Evolutionary conservation across 2,888 invertebrate genomes (phyloP).

Genomic region (Agonum fuliginosum): DNA sequence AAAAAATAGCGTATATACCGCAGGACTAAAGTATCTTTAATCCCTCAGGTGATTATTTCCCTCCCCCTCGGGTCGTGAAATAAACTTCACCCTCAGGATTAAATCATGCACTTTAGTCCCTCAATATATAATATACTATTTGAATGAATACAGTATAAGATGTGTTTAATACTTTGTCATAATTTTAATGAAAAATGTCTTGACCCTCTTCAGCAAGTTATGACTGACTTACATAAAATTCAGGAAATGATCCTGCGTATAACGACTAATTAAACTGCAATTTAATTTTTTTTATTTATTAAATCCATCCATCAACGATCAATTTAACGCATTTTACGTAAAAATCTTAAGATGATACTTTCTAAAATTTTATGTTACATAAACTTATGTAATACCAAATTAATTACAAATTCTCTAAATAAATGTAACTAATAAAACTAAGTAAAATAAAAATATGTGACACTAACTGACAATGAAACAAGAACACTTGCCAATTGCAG

Average conservation of each 20-base stretch:
- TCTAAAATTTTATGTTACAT: constrained; percentile 27
- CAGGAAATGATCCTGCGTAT: constrained; percentile 14
- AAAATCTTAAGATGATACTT: constrained; percentile 14
- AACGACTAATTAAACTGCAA: not conserved
- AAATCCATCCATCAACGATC: not conserved
- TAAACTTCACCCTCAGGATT: too few species aligned
- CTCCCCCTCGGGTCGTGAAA: too few species aligned
- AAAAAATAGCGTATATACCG: too few species aligned
- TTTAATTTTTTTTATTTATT: not conserved
- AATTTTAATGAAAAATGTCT: too few species aligned
- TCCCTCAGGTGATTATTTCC: too few species aligned
- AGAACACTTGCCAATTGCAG: not conserved
- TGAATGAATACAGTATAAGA: too few species aligned
- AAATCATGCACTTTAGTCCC: too few species aligned
- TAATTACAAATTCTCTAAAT: not conserved
- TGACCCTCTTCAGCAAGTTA: not conserved
- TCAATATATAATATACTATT: too few species aligned
- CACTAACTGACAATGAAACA: constrained; percentile 20
- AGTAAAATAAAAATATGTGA: too few species aligned
- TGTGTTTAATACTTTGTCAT: too few species aligned
- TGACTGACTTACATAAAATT: not conserved
- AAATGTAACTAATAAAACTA: too few species aligned
- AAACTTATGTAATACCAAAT: not conserved
- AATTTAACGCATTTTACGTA: not conserved
- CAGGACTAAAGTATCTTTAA: too few species aligned